These are phyloP conservation scores for Tachystola acroxantha DNA, from an alignment of 2,888 invertebrate genomes.

Conservation along the genomic window DNA sequence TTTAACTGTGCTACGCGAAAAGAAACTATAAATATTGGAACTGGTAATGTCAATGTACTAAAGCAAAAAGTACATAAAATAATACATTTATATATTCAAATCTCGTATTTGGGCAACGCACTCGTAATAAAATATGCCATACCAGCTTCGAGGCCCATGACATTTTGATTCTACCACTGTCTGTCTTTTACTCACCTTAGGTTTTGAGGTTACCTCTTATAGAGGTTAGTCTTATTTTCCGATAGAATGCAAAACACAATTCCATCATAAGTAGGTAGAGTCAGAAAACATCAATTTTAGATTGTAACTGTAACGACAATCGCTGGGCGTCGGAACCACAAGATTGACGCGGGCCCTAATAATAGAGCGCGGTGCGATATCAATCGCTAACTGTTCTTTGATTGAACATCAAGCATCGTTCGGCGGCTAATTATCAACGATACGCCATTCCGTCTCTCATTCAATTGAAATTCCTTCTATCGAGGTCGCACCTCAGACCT, in stretches of 20 bases:
- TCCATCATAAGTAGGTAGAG: conserved; percentile 18
- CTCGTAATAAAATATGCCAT: conserved; percentile 19
- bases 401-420: conserved; percentile 46
- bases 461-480: conserved; percentile 34
- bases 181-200: conserved; percentile 20
- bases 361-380: conserved; percentile 53
- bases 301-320: conserved; percentile 52
- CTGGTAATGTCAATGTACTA: conserved; percentile 9
- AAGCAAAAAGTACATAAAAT: conserved; percentile 4
- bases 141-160: conserved; percentile 15
- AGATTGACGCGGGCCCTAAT: conserved; percentile 54
- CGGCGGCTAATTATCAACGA: conserved; percentile 46
- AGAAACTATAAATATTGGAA: conserved; percentile 29
- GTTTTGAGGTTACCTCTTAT: no score
- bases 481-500: conserved; percentile 14
- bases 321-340: conserved; percentile 34
- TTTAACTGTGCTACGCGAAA: conserved; percentile 30
- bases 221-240: conserved; percentile 8
- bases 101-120: conserved; percentile 23
- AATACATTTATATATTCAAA: conserved; percentile 11
- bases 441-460: conserved; percentile 21
- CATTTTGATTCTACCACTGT: conserved; percentile 25
- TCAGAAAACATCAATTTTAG: conserved; percentile 22
- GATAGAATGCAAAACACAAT: conserved; percentile 7
- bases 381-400: conserved; percentile 65